Evolutionary conservation across 2,113 vertebrate genomes (phyloP), one percentile per base, ranked within the genome.

Genomic region (Cyprinodon variegatus): DNA sequence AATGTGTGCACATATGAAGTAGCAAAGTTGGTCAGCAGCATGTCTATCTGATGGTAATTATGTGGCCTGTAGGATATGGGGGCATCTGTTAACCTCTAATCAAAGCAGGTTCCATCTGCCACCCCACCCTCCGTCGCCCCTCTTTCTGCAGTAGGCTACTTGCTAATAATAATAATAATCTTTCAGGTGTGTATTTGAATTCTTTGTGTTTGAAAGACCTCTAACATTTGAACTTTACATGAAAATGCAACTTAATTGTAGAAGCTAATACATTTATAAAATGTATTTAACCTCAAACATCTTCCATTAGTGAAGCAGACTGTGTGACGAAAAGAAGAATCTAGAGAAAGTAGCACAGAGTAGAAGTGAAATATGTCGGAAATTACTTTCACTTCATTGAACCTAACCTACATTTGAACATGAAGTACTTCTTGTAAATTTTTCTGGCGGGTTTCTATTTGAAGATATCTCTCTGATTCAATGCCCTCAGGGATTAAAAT

Each of bases 71-170:
- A 69, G 78, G 75, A 89, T 91, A 79, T 88, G 66, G 70, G 83
- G 89, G 89, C 93, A 94, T 93, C 91, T 94, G 91, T 89, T 92
- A 84, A 83, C 83, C 86, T 88, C 78, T 87, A 68, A 88, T 81
- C 79, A 82, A 79, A 81, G 84, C 75, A 79, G 57, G 66, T 77
- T 83, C 93, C 93, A 93, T 92, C 92, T 94, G 93, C 85, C 84
- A 77, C 38, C 37, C 2, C 59, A 46, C 11, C 17, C 50, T 57
- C 2, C n/a, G 65, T 67, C 50, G 17, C 60, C 38, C 12, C 43
- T 22, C 46, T 14, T 1, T 64, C 50, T 73, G 68, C 61, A 39
- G 66, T 70, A 29, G 29, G 29, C 29, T 29, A 70, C 15, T 77
- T 65, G 22, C 60, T 77, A 43, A 67, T 29, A 78, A 36, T 69